Percentiles rank a stretch among this genome's conserved stretches.
These are phyloP conservation scores for Cinclus cinclus DNA, from an alignment of 2,113 vertebrate species.

Conservation along the genomic window DNA sequence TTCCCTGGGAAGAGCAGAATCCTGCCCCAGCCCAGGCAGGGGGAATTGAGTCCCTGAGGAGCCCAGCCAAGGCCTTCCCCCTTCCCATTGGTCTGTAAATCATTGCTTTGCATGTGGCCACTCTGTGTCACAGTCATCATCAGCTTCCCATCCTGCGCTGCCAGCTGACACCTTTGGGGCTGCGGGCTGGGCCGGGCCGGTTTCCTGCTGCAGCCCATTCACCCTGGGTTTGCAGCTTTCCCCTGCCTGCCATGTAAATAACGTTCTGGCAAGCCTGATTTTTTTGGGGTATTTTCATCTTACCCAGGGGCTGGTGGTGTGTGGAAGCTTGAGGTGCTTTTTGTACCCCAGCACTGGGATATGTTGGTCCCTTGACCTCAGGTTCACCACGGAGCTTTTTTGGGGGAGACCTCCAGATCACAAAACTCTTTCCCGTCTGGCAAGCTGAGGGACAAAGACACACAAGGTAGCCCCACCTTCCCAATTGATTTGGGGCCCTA, in stretches of 20 bases:
- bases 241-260: neutral
- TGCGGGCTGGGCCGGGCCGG: neutral
- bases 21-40: neutral
- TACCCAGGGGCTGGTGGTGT: neutral
- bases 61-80: neutral
- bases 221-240: neutral
- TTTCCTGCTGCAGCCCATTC: neutral
- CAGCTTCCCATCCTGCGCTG: neutral
- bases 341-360: neutral
- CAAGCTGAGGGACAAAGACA: neutral
- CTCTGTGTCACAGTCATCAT: neutral
- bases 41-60: neutral
- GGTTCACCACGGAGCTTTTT: neutral
- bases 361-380: neutral
- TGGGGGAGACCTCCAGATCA: neutral
- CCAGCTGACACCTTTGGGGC: slow-evolving; percentile 13
- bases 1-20: neutral
- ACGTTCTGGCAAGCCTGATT: neutral
- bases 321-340: neutral
- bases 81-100: neutral
- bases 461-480: neutral
- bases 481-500: neutral
- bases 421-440: neutral
- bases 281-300: neutral
- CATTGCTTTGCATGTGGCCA: neutral